phyloP scores from a whole-genome alignment of 2,797 vertebrate genomes.

The Artibeus jamaicensis region DNA sequence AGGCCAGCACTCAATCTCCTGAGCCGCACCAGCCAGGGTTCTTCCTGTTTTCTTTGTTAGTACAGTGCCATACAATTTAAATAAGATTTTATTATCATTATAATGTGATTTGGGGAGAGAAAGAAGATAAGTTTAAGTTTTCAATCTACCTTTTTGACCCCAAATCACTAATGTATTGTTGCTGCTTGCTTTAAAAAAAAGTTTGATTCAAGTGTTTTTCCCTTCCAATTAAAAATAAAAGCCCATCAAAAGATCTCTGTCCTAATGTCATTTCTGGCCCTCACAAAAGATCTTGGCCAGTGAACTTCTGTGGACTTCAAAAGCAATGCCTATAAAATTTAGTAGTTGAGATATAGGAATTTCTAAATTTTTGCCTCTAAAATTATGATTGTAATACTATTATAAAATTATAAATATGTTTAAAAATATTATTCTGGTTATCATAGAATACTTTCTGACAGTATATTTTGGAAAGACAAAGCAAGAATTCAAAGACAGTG shows the following conservation, averaged over 20 bases:
- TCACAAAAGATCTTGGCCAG: background rate
- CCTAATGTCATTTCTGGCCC: background rate
- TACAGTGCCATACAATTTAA: background rate
- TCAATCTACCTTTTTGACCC: background rate
- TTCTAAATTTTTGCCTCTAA: background rate
- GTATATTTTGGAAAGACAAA: slow-evolving; percentile 51
- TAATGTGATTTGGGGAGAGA: background rate
- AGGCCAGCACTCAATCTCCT: too few relatives aligned
- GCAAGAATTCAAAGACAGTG: slow-evolving; percentile 55
- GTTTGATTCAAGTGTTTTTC: background rate
- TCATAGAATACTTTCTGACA: background rate
- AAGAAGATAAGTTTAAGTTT: background rate
- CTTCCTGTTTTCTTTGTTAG: background rate
- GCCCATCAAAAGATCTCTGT: background rate
- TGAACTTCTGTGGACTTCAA: background rate
- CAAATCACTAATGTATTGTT: background rate
- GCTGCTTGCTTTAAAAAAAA: background rate
- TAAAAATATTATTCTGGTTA: slow-evolving; percentile 62
- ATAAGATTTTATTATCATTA: background rate
- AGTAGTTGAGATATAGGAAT: background rate
- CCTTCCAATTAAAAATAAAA: background rate
- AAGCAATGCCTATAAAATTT: background rate
- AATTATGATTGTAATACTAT: background rate
- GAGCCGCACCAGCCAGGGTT: background rate
- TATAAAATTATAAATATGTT: slow-evolving; percentile 50